phyloP scores from a whole-genome alignment of 1,140 invertebrate species.

The Ladona fulva region DNA sequence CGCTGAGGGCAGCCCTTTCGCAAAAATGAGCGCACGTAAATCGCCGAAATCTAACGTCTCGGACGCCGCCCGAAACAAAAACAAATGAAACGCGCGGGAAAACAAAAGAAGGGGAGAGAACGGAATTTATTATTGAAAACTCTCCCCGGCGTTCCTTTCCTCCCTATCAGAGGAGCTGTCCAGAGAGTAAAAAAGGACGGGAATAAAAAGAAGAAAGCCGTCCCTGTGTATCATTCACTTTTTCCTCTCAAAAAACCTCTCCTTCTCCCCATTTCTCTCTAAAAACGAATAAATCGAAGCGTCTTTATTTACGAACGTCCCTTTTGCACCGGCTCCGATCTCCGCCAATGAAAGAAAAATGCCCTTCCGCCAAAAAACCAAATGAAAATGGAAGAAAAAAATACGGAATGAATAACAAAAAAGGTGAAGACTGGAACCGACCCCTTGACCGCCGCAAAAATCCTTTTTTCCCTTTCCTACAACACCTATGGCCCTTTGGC shows the following conservation, averaged over 20 bases:
- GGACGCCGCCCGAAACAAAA: background rate
- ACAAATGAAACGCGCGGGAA: background rate
- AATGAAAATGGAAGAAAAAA: background rate
- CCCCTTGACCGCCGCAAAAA: background rate
- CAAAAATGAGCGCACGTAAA: too few relatives aligned
- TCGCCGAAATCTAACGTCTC: background rate
- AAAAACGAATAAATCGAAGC: background rate
- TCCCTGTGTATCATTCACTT: conserved; percentile 1
- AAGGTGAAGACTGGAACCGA: background rate
- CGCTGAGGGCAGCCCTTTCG: too few relatives aligned
- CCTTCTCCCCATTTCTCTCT: background rate
- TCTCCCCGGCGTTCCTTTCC: background rate
- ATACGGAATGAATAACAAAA: background rate
- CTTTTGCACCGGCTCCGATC: background rate
- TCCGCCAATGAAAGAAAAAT: conserved; percentile 4
- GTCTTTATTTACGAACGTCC: conserved; percentile 9
- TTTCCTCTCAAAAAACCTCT: background rate
- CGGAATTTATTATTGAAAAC: conserved; percentile 7
- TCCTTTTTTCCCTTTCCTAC: background rate
- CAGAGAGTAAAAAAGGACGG: background rate
- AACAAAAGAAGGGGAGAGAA: background rate
- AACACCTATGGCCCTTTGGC: background rate
- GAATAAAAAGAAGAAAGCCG: background rate
- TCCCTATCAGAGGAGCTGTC: background rate
- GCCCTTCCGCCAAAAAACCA: background rate